A percentile compares a stretch with the other conserved stretches of the same genome.
phyloP scores from a whole-genome alignment of 2,113 vertebrate species.

The Phasianus colchicus region DNA sequence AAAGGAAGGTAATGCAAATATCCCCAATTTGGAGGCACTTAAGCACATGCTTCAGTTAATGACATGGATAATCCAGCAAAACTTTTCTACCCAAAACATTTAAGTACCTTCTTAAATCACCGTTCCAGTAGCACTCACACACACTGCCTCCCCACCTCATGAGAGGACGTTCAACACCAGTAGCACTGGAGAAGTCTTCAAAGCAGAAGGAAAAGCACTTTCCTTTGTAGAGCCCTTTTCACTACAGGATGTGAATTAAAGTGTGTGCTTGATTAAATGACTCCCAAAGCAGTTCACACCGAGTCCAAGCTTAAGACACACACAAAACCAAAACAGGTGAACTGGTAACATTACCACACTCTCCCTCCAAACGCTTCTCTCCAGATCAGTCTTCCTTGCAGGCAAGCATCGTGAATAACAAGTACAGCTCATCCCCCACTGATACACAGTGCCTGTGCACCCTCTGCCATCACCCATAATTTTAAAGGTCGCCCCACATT shows the following conservation, averaged over 20 bases:
- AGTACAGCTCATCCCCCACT: fast-evolving
- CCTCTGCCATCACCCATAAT: fast-evolving
- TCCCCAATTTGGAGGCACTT: background rate
- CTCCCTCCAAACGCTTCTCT: background rate
- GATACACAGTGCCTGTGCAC: fast-evolving
- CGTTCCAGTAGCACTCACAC: background rate
- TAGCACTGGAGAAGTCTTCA: background rate
- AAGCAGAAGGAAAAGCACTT: background rate
- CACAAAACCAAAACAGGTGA: background rate
- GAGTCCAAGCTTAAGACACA: background rate
- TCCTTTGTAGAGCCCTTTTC: background rate
- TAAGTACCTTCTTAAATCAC: background rate
- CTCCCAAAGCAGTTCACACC: background rate
- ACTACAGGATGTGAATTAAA: background rate
- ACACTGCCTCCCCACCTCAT: fast-evolving
- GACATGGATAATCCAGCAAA: background rate
- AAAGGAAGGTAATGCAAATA: background rate
- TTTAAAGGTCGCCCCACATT: fast-evolving
- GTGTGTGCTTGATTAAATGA: background rate
- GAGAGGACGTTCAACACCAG: fast-evolving
- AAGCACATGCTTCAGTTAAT: background rate
- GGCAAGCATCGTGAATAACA: background rate
- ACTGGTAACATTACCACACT: background rate
- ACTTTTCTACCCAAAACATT: background rate
- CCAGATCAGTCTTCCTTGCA: background rate